Evolutionary conservation across 92 coral and sea anemone genomes (phyloP).

Genomic region (Zoanthus gigantus): DNA sequence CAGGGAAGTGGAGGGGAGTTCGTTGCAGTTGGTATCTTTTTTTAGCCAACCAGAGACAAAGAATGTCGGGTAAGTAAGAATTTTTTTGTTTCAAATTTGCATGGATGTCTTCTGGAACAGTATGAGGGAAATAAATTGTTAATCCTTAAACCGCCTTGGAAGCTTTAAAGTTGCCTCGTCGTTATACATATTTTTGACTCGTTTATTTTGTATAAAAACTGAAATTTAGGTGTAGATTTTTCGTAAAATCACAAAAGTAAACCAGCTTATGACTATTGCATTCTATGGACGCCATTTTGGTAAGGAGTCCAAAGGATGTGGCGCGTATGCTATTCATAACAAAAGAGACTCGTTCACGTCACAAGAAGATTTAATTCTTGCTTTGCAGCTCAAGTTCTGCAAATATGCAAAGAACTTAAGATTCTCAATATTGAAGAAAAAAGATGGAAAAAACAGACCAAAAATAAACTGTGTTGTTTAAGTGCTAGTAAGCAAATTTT

Average conservation of each 20-base stretch:
- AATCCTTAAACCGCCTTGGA: conserved; percentile 41
- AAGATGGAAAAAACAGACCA: conserved; percentile 16
- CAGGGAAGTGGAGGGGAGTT: conserved; percentile 43
- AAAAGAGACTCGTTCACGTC: conserved; percentile 52
- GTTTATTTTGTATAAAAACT: conserved; percentile 8
- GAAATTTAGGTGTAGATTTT: not conserved
- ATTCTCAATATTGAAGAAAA: not conserved
- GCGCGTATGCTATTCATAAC: conserved; percentile 56
- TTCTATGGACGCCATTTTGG: conserved; percentile 52
- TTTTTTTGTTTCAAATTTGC: conserved; percentile 47
- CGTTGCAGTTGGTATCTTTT: conserved; percentile 20
- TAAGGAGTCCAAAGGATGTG: conserved; percentile 54
- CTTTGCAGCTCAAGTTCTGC: conserved; percentile 42
- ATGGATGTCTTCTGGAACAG: conserved; percentile 41
- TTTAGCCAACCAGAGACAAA: conserved; percentile 28
- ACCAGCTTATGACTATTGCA: conserved; percentile 19
- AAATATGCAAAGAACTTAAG: conserved; percentile 15
- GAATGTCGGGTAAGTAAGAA: conserved; percentile 53
- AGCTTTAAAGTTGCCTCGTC: conserved; percentile 23
- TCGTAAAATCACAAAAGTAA: conserved; percentile 17
- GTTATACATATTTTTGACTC: not conserved
- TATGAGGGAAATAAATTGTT: conserved; percentile 41
- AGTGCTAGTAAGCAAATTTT: conserved; percentile 41
- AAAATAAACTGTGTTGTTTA: conserved; percentile 15
- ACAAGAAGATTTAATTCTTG: conserved; percentile 38